Conservation (phyloP, 2,888 invertebrate species). For the Smittia sp. region DNA sequence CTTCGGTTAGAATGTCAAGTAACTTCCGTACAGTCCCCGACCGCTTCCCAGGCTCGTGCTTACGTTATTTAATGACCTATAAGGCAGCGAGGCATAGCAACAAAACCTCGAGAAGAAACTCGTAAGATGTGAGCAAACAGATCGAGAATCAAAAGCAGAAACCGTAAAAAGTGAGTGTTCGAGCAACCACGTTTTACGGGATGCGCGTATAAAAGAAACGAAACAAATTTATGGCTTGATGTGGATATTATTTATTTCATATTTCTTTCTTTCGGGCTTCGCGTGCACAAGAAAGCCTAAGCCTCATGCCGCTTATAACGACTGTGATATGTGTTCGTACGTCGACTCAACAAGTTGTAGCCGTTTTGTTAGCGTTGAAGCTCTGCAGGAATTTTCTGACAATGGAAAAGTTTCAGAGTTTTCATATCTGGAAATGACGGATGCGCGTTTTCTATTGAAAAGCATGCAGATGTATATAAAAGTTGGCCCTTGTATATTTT, state of each 20-base stretch:
- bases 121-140: background rate
- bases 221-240: conserved; percentile 36
- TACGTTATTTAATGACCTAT: conserved; percentile 33
- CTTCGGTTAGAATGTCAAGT: too few species aligned
- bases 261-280: conserved; percentile 9
- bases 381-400: background rate
- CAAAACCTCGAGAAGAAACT: background rate
- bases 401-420: too few species aligned
- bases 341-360: conserved; percentile 24
- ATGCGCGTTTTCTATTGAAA: too few species aligned
- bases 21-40: background rate
- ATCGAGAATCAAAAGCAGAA: conserved; percentile 29
- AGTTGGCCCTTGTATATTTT: too few species aligned
- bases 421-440: too few species aligned
- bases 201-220: conserved; percentile 13
- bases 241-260: conserved; percentile 39
- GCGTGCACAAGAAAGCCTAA: conserved; percentile 24
- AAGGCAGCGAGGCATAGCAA: conserved; percentile 14
- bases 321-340: conserved; percentile 31
- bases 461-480: too few species aligned
- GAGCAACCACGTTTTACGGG: conserved; percentile 21
- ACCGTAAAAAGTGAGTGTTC: conserved; percentile 17
- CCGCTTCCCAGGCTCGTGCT: conserved; percentile 40
- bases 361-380: background rate
- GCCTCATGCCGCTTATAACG: conserved; percentile 34